phyloP scores from a whole-genome alignment of 1,140 invertebrate species.

The Calosoma granatense region DNA sequence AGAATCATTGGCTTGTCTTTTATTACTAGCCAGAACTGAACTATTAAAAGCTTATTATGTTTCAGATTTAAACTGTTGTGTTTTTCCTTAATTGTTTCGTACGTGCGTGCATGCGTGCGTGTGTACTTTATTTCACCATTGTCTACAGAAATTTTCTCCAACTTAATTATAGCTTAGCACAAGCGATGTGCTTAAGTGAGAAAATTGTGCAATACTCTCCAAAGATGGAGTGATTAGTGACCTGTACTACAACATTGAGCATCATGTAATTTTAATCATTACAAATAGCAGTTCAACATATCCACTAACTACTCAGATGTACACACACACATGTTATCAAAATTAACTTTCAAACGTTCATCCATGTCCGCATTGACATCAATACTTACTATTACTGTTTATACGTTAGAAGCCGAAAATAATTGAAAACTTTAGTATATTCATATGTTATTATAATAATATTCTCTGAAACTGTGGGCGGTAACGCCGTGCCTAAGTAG shows the following conservation, averaged over 20 bases:
- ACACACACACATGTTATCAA: no score
- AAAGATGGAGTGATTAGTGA: not conserved
- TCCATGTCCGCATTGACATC: not conserved
- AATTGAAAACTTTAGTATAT: not conserved
- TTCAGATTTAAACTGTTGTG: not conserved
- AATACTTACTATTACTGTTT: not conserved
- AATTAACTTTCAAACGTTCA: no score
- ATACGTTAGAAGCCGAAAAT: no score
- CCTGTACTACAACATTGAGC: not conserved
- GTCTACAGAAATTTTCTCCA: not conserved
- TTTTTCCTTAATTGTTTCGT: not conserved
- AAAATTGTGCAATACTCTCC: not conserved
- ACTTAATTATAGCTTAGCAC: not conserved
- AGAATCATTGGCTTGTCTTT: no score
- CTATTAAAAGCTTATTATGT: conserved; percentile 4
- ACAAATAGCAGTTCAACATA: no score
- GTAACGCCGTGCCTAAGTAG: not conserved
- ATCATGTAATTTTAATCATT: not conserved
- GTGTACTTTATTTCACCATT: not conserved
- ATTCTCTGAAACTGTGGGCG: not conserved
- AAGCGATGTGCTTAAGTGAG: not conserved
- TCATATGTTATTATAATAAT: not conserved
- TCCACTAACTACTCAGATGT: no score
- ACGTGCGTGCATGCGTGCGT: not conserved
- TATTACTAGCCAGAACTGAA: not conserved